phyloP scores from a whole-genome alignment of 2,888 invertebrate genomes.

The Pseudococcus viburni region DNA sequence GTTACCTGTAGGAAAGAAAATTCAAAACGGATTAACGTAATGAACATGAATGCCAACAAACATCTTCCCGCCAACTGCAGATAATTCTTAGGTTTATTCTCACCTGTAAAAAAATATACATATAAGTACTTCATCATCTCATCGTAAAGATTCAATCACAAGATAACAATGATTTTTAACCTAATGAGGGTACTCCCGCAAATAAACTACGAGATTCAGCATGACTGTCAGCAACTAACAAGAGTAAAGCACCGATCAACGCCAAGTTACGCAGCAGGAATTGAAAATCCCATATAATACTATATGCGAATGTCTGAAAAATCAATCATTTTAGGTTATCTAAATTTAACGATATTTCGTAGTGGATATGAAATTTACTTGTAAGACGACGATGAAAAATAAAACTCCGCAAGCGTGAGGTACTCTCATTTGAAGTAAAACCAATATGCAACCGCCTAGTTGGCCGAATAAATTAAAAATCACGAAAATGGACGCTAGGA shows the following conservation, averaged over 20 bases:
- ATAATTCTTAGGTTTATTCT: conserved; percentile 97
- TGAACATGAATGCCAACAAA: conserved; percentile 98
- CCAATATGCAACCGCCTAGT: conserved; percentile 96
- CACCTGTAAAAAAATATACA: conserved; percentile 73
- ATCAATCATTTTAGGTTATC: no score
- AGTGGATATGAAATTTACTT: conserved; percentile 76
- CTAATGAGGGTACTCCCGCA: conserved; percentile 92
- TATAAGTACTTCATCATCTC: no score
- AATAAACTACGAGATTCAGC: conserved; percentile 95
- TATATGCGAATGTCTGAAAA: conserved; percentile 89
- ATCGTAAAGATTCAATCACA: neutral
- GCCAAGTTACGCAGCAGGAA: conserved; percentile 97
- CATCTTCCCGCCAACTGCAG: conserved; percentile 96
- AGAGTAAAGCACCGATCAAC: conserved; percentile 94
- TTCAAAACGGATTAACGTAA: conserved; percentile 95
- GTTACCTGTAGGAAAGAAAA: conserved; percentile 86
- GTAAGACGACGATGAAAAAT: conserved; percentile 95
- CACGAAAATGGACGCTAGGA: conserved; percentile 95
- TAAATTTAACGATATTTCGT: neutral
- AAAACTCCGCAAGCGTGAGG: conserved; percentile 91
- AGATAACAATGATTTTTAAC: conserved; percentile 70
- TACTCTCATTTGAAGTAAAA: conserved; percentile 91
- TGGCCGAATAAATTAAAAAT: conserved; percentile 96
- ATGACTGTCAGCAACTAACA: conserved; percentile 96
- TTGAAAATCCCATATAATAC: conserved; percentile 98